A percentile compares a stretch with the other conserved stretches of the same genome.
Conservation (phyloP, 53 echinoderm and acorn worm species). For the Arbacia lixula region DNA sequence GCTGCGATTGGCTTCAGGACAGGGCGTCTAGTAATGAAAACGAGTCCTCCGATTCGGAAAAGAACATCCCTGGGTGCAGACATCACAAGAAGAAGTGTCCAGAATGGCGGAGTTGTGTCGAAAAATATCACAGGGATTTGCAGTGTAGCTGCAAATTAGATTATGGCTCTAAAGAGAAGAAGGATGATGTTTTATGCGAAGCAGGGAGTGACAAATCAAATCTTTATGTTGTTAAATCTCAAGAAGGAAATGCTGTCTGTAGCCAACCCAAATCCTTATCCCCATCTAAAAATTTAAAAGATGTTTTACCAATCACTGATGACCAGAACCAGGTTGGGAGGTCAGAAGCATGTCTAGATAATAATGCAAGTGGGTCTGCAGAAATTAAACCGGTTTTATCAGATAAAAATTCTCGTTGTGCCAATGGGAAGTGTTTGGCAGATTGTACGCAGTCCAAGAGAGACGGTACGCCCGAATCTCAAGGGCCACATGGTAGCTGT, state of each 20-base stretch:
- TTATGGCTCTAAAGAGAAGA: not conserved
- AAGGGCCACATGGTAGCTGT: not conserved
- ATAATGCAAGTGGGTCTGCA: not conserved
- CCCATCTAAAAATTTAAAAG: no score
- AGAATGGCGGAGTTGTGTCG: not conserved
- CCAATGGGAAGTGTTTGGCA: no score
- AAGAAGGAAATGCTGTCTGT: slow-evolving; percentile 17
- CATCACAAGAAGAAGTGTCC: slow-evolving; percentile 15
- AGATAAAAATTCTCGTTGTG: no score
- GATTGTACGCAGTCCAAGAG: not conserved
- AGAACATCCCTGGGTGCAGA: not conserved
- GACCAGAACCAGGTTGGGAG: not conserved
- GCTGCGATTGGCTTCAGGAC: slow-evolving; percentile 50
- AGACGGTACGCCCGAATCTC: not conserved
- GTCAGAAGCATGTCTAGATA: not conserved
- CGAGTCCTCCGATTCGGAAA: slow-evolving; percentile 28
- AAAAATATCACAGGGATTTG: not conserved
- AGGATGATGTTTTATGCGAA: not conserved
- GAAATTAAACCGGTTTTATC: not conserved
- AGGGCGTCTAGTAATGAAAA: not conserved
- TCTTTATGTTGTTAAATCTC: slow-evolving; percentile 14
- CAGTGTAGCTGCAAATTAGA: slow-evolving; percentile 1
- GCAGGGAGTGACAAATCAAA: not conserved
- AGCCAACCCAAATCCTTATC: slow-evolving; percentile 7
- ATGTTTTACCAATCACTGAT: no score